phyloP scores from a whole-genome alignment of 64 coral and sea anemone species.

The Acropora tenuis region DNA sequence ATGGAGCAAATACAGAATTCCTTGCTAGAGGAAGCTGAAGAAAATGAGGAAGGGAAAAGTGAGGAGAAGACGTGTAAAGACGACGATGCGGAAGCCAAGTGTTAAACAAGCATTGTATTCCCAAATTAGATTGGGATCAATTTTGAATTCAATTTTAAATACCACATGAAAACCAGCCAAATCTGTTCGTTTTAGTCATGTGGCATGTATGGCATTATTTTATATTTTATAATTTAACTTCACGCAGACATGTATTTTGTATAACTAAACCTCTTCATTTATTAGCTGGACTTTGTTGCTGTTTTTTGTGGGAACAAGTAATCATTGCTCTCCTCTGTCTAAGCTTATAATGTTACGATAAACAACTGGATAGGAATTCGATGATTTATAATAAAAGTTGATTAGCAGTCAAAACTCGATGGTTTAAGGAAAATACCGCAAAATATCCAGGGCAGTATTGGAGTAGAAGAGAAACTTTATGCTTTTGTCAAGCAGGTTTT shows the following conservation, averaged over 20 bases:
- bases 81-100: not conserved
- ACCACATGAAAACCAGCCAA: not conserved
- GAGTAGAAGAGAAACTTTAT: no score
- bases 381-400: no score
- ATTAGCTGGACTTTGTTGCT: no score
- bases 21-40: conserved; percentile 1
- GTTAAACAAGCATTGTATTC: not conserved
- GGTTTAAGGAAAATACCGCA: no score
- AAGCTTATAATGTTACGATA: no score
- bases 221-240: conserved; percentile 5
- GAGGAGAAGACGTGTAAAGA: not conserved
- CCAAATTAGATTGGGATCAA: not conserved
- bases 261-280: not conserved
- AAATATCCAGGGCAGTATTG: no score
- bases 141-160: not conserved
- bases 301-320: no score
- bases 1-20: conserved; percentile 42
- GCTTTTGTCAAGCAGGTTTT: not conserved
- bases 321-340: no score
- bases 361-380: no score
- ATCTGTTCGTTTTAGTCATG: not conserved
- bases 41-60: not conserved
- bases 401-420: no score
- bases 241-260: not conserved
- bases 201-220: not conserved